A percentile compares a stretch with the other conserved stretches of the same genome.
Conservation (phyloP, 2,797 vertebrate species). For the Gouania willdenowi region DNA sequence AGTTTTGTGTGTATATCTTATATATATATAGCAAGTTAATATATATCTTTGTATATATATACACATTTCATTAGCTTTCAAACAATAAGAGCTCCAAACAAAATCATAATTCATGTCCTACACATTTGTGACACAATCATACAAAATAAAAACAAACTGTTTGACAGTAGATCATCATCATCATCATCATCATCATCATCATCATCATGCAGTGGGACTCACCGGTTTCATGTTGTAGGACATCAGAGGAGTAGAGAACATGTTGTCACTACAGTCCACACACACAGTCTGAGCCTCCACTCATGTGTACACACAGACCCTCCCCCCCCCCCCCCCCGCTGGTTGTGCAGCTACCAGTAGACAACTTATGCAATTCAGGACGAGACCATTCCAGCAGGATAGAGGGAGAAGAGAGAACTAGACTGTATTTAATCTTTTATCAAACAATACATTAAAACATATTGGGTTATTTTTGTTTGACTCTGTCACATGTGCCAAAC, state of each 20-base stretch:
- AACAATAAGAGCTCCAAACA: too few species aligned
- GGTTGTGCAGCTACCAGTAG: constrained; percentile 84
- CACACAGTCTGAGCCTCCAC: constrained; percentile 53
- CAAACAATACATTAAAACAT: too few species aligned
- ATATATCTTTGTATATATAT: too few species aligned
- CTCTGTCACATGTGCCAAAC: too few species aligned
- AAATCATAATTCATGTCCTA: too few species aligned
- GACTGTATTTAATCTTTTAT: too few species aligned
- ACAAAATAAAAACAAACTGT: constrained; percentile 6
- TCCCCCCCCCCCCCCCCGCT: constrained; percentile 69
- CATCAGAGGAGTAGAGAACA: constrained; percentile 81
- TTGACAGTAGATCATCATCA: constrained; percentile 8
- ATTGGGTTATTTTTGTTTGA: too few species aligned
- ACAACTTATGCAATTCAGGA: constrained; percentile 94
- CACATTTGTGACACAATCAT: too few species aligned
- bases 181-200: constrained; percentile 3
- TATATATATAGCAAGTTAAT: neutral
- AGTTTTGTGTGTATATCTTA: too few species aligned
- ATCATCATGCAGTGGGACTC: constrained; percentile 61
- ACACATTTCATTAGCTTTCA: too few species aligned
- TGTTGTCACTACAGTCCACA: constrained; percentile 54
- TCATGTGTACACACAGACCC: constrained; percentile 56
- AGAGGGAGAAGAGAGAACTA: too few species aligned
- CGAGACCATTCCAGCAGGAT: constrained; percentile 80
- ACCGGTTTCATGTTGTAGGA: constrained; percentile 95